These are phyloP conservation scores for Pandemis heparana DNA, from an alignment of 2,888 invertebrate species.

Conservation along the genomic window DNA sequence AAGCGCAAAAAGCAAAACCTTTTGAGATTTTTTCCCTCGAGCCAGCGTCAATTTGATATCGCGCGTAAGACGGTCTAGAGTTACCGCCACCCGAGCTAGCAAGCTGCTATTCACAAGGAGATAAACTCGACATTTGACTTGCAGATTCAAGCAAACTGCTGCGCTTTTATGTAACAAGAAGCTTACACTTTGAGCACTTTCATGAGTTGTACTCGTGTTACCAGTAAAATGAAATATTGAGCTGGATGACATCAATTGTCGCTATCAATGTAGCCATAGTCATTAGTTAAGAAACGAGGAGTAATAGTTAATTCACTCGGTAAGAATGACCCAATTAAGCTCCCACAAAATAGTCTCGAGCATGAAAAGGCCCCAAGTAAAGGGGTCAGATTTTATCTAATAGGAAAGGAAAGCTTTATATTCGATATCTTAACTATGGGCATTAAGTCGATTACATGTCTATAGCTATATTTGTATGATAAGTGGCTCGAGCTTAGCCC, in stretches of 20 bases:
- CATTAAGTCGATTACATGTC: not conserved
- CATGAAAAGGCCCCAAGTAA: not conserved
- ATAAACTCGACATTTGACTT: constrained; percentile 32
- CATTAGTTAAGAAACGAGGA: not conserved
- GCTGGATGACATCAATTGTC: not conserved
- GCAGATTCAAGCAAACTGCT: constrained; percentile 34
- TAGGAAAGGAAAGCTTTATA: constrained; percentile 13
- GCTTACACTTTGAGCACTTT: not conserved
- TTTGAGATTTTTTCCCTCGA: not conserved
- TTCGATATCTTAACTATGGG: constrained; percentile 20
- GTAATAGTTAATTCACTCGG: not conserved
- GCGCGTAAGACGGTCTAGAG: not conserved
- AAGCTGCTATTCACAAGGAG: constrained; percentile 19
- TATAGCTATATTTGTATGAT: constrained; percentile 2
- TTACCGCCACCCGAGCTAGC: constrained; percentile 10
- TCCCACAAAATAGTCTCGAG: constrained; percentile 11
- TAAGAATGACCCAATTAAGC: constrained; percentile 2
- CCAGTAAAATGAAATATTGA: not conserved
- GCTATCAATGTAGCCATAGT: not conserved
- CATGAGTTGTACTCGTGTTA: not conserved
- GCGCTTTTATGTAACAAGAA: constrained; percentile 13
- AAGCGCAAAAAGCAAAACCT: not conserved
- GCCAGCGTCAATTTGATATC: constrained; percentile 10
- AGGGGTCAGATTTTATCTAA: constrained; percentile 13
- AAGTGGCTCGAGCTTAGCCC: constrained; percentile 22